These are phyloP conservation scores for Cladorhizidae sp. DNA, from an alignment of 37 sponge, comb jelly and placozoan species.

Conservation along the genomic window DNA sequence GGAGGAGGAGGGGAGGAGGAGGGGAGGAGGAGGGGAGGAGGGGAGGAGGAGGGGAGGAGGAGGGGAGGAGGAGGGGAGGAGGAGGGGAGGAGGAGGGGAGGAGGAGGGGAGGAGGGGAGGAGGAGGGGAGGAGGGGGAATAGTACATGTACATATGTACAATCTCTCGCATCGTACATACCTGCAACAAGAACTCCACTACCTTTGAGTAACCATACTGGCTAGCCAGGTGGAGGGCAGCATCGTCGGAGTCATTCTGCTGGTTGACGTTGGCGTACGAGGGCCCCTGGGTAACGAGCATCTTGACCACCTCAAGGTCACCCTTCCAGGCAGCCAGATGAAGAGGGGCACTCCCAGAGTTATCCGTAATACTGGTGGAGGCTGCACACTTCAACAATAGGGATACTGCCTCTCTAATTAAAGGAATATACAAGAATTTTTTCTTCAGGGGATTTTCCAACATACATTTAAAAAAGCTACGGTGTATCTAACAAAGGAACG, in stretches of 20 bases:
- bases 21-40: neutral
- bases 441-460: too few relatives aligned
- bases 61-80: neutral
- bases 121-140: neutral
- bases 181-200: slow-evolving; percentile 77
- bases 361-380: slow-evolving; percentile 60
- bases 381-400: slow-evolving; percentile 40
- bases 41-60: neutral
- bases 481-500: too few relatives aligned
- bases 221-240: slow-evolving; percentile 79
- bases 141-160: too few relatives aligned
- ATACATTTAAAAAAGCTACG: too few relatives aligned
- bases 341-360: slow-evolving; percentile 74
- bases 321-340: slow-evolving; percentile 87
- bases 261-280: slow-evolving; percentile 82
- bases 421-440: too few relatives aligned
- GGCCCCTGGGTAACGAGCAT: slow-evolving; percentile 78
- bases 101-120: neutral
- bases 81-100: neutral
- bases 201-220: slow-evolving; percentile 79
- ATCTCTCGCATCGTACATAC: too few relatives aligned
- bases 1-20: neutral
- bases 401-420: slow-evolving; percentile 36
- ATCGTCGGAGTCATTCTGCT: slow-evolving; percentile 67
- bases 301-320: slow-evolving; percentile 72